Evolutionary conservation across 2,113 vertebrate species (phyloP).

Genomic region (Meriones unguiculatus): DNA sequence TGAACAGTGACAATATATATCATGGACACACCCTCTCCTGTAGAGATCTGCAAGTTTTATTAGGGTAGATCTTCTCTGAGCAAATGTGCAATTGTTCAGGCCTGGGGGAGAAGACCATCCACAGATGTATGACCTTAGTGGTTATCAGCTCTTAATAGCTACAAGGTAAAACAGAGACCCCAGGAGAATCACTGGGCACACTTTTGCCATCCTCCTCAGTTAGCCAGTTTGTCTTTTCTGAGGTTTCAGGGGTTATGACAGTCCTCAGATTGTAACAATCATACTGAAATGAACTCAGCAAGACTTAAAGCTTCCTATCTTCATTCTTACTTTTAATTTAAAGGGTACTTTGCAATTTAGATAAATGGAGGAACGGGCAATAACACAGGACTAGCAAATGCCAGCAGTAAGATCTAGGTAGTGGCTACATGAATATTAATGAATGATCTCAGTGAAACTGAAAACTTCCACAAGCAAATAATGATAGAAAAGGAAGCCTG

Average conservation of each 20-base stretch:
- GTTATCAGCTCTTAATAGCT: not conserved
- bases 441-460: not conserved
- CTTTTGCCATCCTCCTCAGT: not conserved
- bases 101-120: not conserved
- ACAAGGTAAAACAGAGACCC: fast-evolving
- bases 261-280: not conserved
- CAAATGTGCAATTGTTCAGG: fast-evolving
- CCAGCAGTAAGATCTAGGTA: not conserved
- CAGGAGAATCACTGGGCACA: not conserved
- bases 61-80: not conserved
- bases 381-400: not conserved
- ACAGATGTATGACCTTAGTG: fast-evolving
- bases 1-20: not conserved
- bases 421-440: not conserved
- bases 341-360: conserved; percentile 2
- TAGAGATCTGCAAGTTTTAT: not conserved
- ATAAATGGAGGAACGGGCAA: not conserved
- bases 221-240: not conserved
- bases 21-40: not conserved
- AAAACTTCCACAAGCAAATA: not conserved
- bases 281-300: not conserved
- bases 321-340: conserved; percentile 39
- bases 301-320: conserved; percentile 2
- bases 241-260: not conserved
- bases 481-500: not conserved